These are phyloP conservation scores for Pipistrellus kuhlii DNA, from an alignment of 2,797 vertebrate species.

Conservation along the genomic window DNA sequence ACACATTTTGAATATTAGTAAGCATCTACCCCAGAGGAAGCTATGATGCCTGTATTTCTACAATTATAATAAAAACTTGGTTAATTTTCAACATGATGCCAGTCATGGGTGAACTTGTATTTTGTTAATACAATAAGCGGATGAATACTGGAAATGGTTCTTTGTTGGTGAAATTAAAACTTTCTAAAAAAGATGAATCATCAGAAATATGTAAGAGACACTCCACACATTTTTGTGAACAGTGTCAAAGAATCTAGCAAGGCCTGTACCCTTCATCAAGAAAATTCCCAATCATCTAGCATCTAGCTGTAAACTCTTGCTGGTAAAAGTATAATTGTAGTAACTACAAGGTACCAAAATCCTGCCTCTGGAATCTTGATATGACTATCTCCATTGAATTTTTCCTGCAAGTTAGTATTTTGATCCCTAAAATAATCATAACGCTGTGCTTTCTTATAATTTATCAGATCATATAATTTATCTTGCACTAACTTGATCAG, in stretches of 20 bases:
- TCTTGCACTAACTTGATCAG: background rate
- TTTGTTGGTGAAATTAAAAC: background rate
- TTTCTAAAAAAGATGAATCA: background rate
- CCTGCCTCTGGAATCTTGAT: background rate
- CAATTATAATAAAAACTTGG: background rate
- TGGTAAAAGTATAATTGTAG: background rate
- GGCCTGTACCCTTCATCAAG: background rate
- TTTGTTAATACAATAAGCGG: background rate
- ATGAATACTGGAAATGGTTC: background rate
- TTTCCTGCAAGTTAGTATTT: background rate
- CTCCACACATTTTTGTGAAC: background rate
- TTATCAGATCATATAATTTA: background rate
- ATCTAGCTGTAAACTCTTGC: background rate
- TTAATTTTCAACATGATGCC: background rate
- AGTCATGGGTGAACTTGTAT: background rate
- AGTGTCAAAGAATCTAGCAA: background rate
- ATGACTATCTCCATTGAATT: background rate
- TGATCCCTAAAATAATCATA: conserved; percentile 25
- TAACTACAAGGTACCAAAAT: background rate
- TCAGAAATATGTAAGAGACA: conserved; percentile 1
- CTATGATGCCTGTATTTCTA: background rate
- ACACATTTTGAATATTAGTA: background rate
- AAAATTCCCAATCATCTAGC: background rate
- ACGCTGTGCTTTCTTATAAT: background rate
- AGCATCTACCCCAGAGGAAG: background rate